A percentile compares a stretch with the other conserved stretches of the same genome.
These are phyloP conservation scores for Nematolebias whitei DNA, from an alignment of 2,113 vertebrate species.

Conservation along the genomic window DNA sequence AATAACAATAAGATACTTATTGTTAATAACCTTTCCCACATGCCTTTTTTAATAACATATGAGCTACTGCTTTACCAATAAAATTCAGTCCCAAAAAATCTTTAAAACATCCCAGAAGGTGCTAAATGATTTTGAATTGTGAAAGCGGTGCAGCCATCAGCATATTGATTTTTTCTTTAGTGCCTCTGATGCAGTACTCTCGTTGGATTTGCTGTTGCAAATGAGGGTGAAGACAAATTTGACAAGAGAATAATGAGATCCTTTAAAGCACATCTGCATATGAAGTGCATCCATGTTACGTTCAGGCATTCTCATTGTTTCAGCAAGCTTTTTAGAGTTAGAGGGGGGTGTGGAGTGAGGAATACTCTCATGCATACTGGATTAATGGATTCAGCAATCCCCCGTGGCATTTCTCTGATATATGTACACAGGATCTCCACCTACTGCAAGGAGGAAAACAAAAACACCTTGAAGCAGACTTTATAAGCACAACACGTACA, in stretches of 20 bases:
- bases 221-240: background rate
- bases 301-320: slow-evolving; percentile 25
- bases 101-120: background rate
- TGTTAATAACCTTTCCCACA: too few relatives aligned
- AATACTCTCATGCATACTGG: slow-evolving; percentile 37
- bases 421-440: slow-evolving; percentile 42
- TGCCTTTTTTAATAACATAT: too few relatives aligned
- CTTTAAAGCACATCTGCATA: slow-evolving; percentile 36
- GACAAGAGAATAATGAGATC: slow-evolving; percentile 56
- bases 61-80: too few relatives aligned
- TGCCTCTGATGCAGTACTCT: slow-evolving; percentile 39
- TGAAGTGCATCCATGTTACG: slow-evolving; percentile 18
- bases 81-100: background rate
- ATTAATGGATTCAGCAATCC: slow-evolving; percentile 72
- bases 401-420: slow-evolving; percentile 57
- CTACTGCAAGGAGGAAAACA: slow-evolving; percentile 48
- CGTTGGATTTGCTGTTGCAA: background rate
- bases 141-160: slow-evolving; percentile 25
- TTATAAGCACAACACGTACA: slow-evolving; percentile 25
- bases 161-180: slow-evolving; percentile 41
- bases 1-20: too few relatives aligned
- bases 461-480: slow-evolving; percentile 52
- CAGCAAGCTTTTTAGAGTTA: slow-evolving; percentile 32
- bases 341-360: slow-evolving; percentile 34
- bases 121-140: slow-evolving; percentile 32